Evolutionary conservation across 2,113 vertebrate species (phyloP), one percentile per base, ranked within the genome.

Genomic region (Cololabis saira): DNA sequence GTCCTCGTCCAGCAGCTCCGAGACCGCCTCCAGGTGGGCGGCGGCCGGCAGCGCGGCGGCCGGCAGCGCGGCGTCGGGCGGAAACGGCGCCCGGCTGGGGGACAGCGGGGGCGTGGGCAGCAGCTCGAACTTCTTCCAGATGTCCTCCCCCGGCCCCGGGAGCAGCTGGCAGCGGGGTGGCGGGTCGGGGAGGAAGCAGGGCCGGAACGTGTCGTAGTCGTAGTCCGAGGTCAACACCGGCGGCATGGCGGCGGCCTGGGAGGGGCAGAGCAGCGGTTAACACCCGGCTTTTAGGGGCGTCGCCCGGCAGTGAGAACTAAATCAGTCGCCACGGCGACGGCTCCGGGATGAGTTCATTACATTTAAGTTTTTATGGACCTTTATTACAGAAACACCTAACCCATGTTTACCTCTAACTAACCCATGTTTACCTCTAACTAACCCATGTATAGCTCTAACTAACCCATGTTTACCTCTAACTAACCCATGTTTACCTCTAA

Each of bases 61-160:
- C 41, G 91, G 88, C 1, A 93, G 94, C 45, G 91, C 88, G 52
- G 57, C 41, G 67, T 89, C 77, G 43, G 91, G 88, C 56, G 91
- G 90, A 37, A 92, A 90, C 1, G 94, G 93, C 37, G 92, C 90
- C 63, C 94, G 93, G 89, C 95, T 96, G 5, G 96, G 96, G 10
- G 96, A 94, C 65, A 93, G 91, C 0, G 96, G 96, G 16, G 96
- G 96, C 1, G 96, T 95, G 81, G 95, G 96, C 72, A 96, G 90
- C 69, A 96, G 83, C 89, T 96, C 82, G 0, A 81, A 78, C 74
- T 78, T 85, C 71, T 85, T 85, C 82, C 82, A 85, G 61, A 97
- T 97, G 89, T 97, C 96, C 82, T 97, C 95, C 12, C 94, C 94
- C 24, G 95, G 96, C 16, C 95, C 95, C 0, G 95, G 95, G 41